phyloP scores from a whole-genome alignment of 2,888 invertebrate genomes.

The Harpalus rufipes region DNA sequence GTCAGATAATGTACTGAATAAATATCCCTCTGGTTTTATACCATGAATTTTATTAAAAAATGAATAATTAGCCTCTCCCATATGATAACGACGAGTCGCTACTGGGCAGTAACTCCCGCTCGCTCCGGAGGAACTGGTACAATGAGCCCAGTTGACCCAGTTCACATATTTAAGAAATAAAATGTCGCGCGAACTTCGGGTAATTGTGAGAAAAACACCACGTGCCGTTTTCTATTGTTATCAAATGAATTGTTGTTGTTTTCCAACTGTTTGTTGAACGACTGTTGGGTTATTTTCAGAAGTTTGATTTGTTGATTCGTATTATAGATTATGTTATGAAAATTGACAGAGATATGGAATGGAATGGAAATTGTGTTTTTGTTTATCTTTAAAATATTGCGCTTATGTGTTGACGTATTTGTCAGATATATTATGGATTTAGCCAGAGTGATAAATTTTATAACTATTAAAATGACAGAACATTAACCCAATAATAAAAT shows the following conservation, averaged over 20 bases:
- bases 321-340: not conserved
- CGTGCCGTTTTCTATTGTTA: slow-evolving; percentile 59
- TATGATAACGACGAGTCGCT: too few species aligned
- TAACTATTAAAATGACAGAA: not conserved
- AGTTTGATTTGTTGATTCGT: slow-evolving; percentile 31
- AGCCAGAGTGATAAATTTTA: not conserved
- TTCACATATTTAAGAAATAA: slow-evolving; percentile 65
- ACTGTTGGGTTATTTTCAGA: slow-evolving; percentile 24
- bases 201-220: slow-evolving; percentile 63
- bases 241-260: slow-evolving; percentile 53
- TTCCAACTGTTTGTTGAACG: slow-evolving; percentile 18
- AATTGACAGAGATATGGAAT: not conserved
- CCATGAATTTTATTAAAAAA: too few species aligned
- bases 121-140: slow-evolving; percentile 24
- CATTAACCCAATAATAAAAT: not conserved
- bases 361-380: not conserved
- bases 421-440: not conserved
- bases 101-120: not conserved
- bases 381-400: slow-evolving; percentile 2
- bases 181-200: slow-evolving; percentile 52
- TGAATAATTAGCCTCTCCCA: too few species aligned
- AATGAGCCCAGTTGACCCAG: slow-evolving; percentile 60
- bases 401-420: not conserved
- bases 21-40: too few species aligned
- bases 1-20: too few species aligned